Percentiles rank a stretch among this genome's conserved stretches.
phyloP scores from a whole-genome alignment of 2,888 invertebrate species.

The Allophyes oxyacanthae region DNA sequence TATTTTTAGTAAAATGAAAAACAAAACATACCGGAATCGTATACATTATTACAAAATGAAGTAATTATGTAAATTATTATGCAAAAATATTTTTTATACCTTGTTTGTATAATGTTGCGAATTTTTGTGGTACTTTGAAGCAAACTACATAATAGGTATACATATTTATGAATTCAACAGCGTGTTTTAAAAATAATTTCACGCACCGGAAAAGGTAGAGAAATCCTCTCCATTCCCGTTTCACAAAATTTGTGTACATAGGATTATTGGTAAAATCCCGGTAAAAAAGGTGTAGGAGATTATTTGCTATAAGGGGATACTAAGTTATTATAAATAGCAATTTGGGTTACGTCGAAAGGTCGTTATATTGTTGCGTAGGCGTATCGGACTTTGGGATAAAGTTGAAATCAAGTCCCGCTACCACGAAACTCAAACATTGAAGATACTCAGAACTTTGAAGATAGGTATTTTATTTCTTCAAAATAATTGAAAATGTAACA shows the following conservation, averaged over 20 bases:
- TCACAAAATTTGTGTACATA: neutral
- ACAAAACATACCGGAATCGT: conserved; percentile 21
- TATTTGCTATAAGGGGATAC: conserved; percentile 9
- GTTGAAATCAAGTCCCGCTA: too few species aligned
- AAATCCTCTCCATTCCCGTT: conserved; percentile 1
- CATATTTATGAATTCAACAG: conserved; percentile 20
- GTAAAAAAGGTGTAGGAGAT: conserved; percentile 9
- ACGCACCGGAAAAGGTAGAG: neutral
- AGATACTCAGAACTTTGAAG: too few species aligned
- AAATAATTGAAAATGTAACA: too few species aligned
- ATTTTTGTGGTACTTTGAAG: conserved; percentile 7
- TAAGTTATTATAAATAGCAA: conserved; percentile 16
- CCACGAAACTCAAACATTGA: too few species aligned
- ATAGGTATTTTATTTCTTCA: too few species aligned
- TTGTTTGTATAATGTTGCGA: conserved; percentile 28
- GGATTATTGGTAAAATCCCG: neutral
- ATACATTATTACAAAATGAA: conserved; percentile 22
- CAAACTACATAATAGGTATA: conserved; percentile 10
- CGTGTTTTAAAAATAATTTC: conserved; percentile 9
- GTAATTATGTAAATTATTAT: conserved; percentile 43
- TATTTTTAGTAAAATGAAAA: conserved; percentile 24
- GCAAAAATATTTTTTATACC: conserved; percentile 26
- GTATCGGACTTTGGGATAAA: too few species aligned
- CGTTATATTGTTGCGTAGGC: too few species aligned
- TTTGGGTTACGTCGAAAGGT: conserved; percentile 5